Evolutionary conservation across 2,113 vertebrate species (phyloP).

Genomic region (Mustela lutreola): DNA sequence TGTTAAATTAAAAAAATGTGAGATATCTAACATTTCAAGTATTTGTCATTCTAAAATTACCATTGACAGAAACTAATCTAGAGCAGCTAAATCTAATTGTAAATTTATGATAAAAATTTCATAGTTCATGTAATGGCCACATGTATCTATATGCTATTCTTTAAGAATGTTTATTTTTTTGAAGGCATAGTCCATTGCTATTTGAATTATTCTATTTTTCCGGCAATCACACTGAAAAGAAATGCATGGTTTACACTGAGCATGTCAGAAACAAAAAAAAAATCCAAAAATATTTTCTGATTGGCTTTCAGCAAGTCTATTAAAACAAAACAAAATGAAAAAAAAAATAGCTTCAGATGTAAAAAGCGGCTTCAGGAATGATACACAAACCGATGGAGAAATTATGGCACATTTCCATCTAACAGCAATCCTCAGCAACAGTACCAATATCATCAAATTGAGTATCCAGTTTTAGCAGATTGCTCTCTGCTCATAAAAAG

Average conservation of each 20-base stretch:
- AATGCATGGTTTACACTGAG: slow-evolving; percentile 85
- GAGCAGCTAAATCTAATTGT: slow-evolving; percentile 73
- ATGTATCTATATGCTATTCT: slow-evolving; percentile 64
- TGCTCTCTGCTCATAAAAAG: slow-evolving; percentile 93
- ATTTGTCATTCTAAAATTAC: slow-evolving; percentile 73
- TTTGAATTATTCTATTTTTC: slow-evolving; percentile 84
- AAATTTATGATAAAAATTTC: slow-evolving; percentile 71
- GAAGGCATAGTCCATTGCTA: slow-evolving; percentile 81
- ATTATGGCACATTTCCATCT: slow-evolving; percentile 91
- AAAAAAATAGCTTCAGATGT: slow-evolving; percentile 86
- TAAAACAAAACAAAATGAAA: slow-evolving; percentile 90
- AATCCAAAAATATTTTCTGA: slow-evolving; percentile 87
- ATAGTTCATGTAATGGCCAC: slow-evolving; percentile 65
- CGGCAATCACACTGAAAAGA: slow-evolving; percentile 85
- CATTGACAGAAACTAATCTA: slow-evolving; percentile 75
- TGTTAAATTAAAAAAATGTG: slow-evolving; percentile 60
- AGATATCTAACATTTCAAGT: slow-evolving; percentile 76
- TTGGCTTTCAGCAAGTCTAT: slow-evolving; percentile 96
- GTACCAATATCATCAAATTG: slow-evolving; percentile 88
- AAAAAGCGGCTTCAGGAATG: slow-evolving; percentile 89
- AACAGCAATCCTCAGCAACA: slow-evolving; percentile 90
- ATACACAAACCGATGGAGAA: slow-evolving; percentile 92
- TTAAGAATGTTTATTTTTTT: slow-evolving; percentile 80
- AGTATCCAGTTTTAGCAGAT: slow-evolving; percentile 90
- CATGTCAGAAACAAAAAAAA: slow-evolving; percentile 84